Conservation (phyloP, 2,888 invertebrate species). For the Chaitophorus viminalis region DNA sequence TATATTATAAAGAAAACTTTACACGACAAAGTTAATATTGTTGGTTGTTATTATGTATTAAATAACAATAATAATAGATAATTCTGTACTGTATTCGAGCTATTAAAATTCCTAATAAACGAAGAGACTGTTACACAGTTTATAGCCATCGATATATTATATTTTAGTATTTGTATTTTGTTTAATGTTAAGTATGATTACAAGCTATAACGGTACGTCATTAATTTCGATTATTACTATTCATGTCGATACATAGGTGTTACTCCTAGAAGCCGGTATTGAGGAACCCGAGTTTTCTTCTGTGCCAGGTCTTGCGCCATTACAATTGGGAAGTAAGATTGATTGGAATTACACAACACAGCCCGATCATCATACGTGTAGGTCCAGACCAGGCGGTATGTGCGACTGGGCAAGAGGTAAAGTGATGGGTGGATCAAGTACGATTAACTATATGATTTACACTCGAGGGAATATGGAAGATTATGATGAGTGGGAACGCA, state of each 20-base stretch:
- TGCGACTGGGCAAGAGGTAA: conserved; percentile 69
- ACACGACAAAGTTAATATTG: conserved; percentile 24
- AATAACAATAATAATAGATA: not conserved
- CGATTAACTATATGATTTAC: conserved; percentile 70
- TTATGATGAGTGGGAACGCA: conserved; percentile 68
- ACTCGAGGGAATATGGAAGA: conserved; percentile 66
- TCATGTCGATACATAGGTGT: conserved; percentile 63
- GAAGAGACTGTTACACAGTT: not conserved
- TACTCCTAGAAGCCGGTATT: conserved; percentile 66
- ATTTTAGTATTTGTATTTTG: too few relatives aligned
- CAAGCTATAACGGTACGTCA: too few relatives aligned
- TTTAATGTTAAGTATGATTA: too few relatives aligned
- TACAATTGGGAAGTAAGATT: conserved; percentile 67
- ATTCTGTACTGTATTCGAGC: not conserved
- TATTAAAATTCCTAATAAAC: not conserved
- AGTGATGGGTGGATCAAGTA: conserved; percentile 69
- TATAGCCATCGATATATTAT: too few relatives aligned
- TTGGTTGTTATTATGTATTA: not conserved
- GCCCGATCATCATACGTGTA: conserved; percentile 65
- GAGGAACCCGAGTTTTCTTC: conserved; percentile 66
- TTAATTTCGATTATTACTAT: not conserved
- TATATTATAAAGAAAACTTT: not conserved
- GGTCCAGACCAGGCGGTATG: conserved; percentile 64
- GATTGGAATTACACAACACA: conserved; percentile 68
- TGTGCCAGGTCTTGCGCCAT: conserved; percentile 67